phyloP scores from a whole-genome alignment of 1,140 invertebrate species.

The Ceratina japonica region DNA sequence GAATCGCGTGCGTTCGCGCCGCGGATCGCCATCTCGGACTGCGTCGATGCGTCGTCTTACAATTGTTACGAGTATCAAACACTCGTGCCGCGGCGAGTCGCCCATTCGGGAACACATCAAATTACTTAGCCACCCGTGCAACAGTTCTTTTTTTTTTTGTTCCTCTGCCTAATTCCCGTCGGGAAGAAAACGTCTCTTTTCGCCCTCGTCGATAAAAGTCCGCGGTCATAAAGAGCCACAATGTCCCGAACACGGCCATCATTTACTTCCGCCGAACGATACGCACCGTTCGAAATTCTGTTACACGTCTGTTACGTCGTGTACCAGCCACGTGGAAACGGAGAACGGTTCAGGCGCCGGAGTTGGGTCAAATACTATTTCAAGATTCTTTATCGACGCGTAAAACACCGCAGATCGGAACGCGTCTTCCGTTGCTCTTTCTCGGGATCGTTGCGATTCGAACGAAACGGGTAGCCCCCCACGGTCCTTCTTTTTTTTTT shows the following conservation, averaged over 20 bases:
- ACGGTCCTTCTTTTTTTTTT: no score
- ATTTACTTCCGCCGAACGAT: constrained; percentile 22
- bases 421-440: background rate
- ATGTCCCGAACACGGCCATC: background rate
- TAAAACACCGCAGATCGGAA: background rate
- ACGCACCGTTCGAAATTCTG: background rate
- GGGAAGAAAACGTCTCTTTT: constrained; percentile 14
- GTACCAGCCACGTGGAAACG: background rate
- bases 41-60: constrained; percentile 67
- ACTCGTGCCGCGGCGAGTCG: constrained; percentile 14
- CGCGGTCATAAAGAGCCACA: constrained; percentile 5
- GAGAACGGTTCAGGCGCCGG: constrained; percentile 28
- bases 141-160: background rate
- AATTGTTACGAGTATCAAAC: constrained; percentile 28
- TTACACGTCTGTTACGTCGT: background rate
- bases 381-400: background rate
- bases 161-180: background rate
- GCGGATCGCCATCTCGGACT: constrained; percentile 42
- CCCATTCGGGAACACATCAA: background rate
- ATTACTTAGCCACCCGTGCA: constrained; percentile 8
- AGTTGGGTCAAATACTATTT: constrained; percentile 54
- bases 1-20: constrained; percentile 36
- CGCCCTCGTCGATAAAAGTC: constrained; percentile 7
- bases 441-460: background rate
- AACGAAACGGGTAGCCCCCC: background rate